These are phyloP conservation scores for Solea solea DNA, from an alignment of 2,113 vertebrate genomes.

Conservation along the genomic window DNA sequence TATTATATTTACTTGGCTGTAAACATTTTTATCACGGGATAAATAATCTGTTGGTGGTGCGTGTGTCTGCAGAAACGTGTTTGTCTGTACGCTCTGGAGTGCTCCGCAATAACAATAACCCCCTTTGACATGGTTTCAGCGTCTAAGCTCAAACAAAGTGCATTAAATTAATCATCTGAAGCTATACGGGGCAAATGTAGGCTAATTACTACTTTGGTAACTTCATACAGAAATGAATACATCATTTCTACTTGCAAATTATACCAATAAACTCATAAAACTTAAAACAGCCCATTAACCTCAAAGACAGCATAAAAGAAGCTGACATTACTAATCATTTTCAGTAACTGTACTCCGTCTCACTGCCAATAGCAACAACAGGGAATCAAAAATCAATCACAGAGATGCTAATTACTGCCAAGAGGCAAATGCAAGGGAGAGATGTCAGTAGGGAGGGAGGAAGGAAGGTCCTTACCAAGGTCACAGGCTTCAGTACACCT, in stretches of 20 bases:
- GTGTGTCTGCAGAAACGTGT: constrained; percentile 44
- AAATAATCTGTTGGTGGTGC: constrained; percentile 44
- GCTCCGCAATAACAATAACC: constrained; percentile 41
- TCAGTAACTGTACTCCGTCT: constrained; percentile 36
- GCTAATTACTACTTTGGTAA: constrained; percentile 20
- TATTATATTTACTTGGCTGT: constrained; percentile 62
- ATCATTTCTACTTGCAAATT: constrained; percentile 16
- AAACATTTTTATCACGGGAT: constrained; percentile 67
- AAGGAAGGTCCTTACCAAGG: constrained; percentile 42
- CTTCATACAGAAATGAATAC: constrained; percentile 6
- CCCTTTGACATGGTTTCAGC: constrained; percentile 20
- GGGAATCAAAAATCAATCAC: constrained; percentile 52
- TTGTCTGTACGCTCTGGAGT: constrained; percentile 29
- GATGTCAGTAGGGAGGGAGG: not conserved
- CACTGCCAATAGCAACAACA: constrained; percentile 32
- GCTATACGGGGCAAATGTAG: constrained; percentile 2
- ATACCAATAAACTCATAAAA: constrained; percentile 13
- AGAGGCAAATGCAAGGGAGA: constrained; percentile 18
- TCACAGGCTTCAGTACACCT: constrained; percentile 23
- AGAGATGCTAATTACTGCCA: constrained; percentile 50
- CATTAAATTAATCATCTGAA: not conserved
- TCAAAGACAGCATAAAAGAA: constrained; percentile 28
- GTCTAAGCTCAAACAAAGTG: not conserved
- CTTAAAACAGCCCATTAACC: constrained; percentile 42
- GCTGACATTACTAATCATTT: constrained; percentile 30